Base-by-base conservation (phyloP, 2,888 invertebrate genomes). In the Melanostoma scalare region DNA sequence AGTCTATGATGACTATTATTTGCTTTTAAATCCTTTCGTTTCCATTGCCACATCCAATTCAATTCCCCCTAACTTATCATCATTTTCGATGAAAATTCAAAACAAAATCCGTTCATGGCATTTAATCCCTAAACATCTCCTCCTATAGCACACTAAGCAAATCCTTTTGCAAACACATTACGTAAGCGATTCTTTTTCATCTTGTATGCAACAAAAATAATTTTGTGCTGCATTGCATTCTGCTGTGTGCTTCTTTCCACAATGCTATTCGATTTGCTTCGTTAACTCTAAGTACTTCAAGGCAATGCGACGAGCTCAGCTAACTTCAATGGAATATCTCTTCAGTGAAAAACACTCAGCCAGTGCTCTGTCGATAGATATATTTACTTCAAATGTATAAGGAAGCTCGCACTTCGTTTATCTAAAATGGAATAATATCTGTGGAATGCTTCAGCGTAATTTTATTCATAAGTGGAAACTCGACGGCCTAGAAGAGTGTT, bases 241-340 rank as follows among this genome's bases (percentile, higher is more conserved):
- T 52, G 38, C 63, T 63, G 63, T 63, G 8, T 35, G 56, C 55
- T 46, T 50, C 9, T 31, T 58, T 9, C n/a, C 9, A 42, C 58
- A 35, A 44, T 46, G 46, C 38, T 75, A 80, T 80, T 69, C 48
- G 80, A 69, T 80, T 75, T 69, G 69, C 69, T 71, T 53, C 65
- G 44, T 65, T 60, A 80, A 71, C 58, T 65, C 69, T 69, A 71
- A 71, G 80, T 33, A 58, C 56, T 65, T 36, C 55, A 55, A 80
- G 55, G 56, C 20, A 58, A 65, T 65, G 44, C 44, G 58, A 52
- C 20, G 20, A 20, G 20, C 20, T 20, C 20, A 20, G 65, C 58
- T 65, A 60, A 50, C 42, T 30, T 31, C 42, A 30, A 30, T 42
- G 42, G 6, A 69, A 36, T 9, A 60, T 48, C 53, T 56, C 61